Conservation (phyloP, 1,140 invertebrate genomes). For the Bombus sylvicola region DNA sequence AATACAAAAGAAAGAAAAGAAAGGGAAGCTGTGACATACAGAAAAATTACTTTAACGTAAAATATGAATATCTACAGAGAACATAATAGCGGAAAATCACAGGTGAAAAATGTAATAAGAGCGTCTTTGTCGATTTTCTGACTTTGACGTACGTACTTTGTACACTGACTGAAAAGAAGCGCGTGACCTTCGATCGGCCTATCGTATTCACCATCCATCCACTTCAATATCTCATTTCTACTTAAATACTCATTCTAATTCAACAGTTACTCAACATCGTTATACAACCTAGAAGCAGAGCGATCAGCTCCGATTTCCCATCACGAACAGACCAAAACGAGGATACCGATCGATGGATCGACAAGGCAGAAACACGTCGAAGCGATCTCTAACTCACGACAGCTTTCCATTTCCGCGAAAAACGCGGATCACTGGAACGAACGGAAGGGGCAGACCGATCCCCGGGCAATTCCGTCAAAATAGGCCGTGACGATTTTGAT, state of each 20-base stretch:
- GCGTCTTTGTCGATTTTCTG: too few species aligned
- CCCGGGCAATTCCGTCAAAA: slow-evolving; percentile 12
- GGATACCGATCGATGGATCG: too few species aligned
- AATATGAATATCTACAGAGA: too few species aligned
- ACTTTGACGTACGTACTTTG: too few species aligned
- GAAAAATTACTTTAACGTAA: too few species aligned
- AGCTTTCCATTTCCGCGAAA: slow-evolving; percentile 32
- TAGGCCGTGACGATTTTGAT: slow-evolving; percentile 34
- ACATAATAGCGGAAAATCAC: too few species aligned
- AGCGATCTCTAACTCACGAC: neutral
- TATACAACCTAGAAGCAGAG: neutral
- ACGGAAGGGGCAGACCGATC: neutral
- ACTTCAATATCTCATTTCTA: neutral
- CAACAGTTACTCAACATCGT: neutral
- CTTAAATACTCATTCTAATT: too few species aligned
- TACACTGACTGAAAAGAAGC: too few species aligned
- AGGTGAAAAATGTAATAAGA: too few species aligned
- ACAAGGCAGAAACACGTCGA: neutral
- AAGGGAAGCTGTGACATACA: too few species aligned
- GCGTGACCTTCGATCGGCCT: too few species aligned
- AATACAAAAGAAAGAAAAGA: too few species aligned
- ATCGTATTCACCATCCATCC: neutral
- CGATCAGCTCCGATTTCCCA: neutral
- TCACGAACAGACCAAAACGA: neutral
- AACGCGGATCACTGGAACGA: neutral